A percentile compares a stretch with the other conserved stretches of the same genome.
These are phyloP conservation scores for Umimayanthus chanpuru DNA, from an alignment of 92 coral and sea anemone genomes.

Conservation along the genomic window DNA sequence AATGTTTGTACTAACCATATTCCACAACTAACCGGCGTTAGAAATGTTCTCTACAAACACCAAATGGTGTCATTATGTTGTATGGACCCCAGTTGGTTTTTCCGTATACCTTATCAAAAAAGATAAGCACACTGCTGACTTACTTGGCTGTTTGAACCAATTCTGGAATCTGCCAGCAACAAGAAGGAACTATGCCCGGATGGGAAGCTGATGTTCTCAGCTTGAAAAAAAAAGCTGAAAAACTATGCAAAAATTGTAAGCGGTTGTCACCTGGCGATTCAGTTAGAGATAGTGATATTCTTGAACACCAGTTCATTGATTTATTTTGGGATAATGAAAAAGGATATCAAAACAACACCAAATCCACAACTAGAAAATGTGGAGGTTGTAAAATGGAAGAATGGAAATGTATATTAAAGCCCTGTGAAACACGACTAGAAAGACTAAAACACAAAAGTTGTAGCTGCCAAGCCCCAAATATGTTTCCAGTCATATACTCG, in stretches of 20 bases:
- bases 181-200: constrained; percentile 22
- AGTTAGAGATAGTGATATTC: not conserved
- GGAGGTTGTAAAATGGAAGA: constrained; percentile 51
- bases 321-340: constrained; percentile 2
- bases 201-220: constrained; percentile 56
- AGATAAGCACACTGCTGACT: constrained; percentile 35
- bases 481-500: constrained; percentile 37
- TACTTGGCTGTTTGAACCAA: constrained; percentile 29
- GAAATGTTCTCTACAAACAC: constrained; percentile 57
- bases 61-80: constrained; percentile 49
- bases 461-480: constrained; percentile 16
- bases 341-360: not conserved
- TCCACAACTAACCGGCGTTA: constrained; percentile 57
- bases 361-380: constrained; percentile 44
- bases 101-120: constrained; percentile 45
- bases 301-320: constrained; percentile 3
- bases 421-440: constrained; percentile 45
- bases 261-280: constrained; percentile 4
- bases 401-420: constrained; percentile 54
- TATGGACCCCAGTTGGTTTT: constrained; percentile 70
- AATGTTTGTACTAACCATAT: constrained; percentile 56
- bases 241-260: constrained; percentile 32
- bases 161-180: constrained; percentile 45
- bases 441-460: not conserved
- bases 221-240: constrained; percentile 36